Conservation (phyloP, 2,888 invertebrate species). For the Ophion obscuratus region DNA sequence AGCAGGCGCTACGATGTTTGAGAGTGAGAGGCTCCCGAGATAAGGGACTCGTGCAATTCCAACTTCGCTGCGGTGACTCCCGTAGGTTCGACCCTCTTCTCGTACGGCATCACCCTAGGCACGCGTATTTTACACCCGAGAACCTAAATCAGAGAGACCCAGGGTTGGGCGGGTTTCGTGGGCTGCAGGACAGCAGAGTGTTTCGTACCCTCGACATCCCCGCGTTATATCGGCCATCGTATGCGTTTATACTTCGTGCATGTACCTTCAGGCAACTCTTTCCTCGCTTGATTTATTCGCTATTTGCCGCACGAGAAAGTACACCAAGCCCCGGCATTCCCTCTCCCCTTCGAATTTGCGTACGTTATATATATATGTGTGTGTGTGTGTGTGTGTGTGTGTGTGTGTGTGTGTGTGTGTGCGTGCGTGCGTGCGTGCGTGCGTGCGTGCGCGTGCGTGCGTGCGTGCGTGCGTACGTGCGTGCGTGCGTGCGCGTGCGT, state of each 20-base stretch:
- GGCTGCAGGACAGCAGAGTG: constrained; percentile 12
- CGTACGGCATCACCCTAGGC: constrained; percentile 23
- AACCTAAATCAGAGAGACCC: constrained; percentile 31
- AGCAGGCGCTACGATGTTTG: background rate
- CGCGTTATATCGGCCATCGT: background rate
- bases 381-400: no score
- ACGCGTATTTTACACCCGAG: constrained; percentile 44
- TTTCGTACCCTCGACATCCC: background rate
- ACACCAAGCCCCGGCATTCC: constrained; percentile 18
- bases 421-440: no score
- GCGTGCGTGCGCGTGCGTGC: no score
- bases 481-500: no score
- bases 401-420: no score
- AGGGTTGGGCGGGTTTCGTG: background rate
- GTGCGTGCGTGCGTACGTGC: no score
- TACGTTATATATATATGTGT: background rate
- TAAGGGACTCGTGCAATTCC: constrained; percentile 41
- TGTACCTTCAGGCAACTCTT: constrained; percentile 78
- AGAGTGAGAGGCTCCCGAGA: constrained; percentile 40
- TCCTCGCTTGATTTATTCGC: constrained; percentile 79
- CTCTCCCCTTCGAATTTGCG: constrained; percentile 45
- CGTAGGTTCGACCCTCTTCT: constrained; percentile 14
- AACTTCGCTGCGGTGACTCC: no score
- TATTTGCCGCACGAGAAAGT: constrained; percentile 37
- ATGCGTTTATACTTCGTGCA: constrained; percentile 59